Base-by-base conservation (phyloP, 2,797 vertebrate genomes). In the Aldrovandia affinis region DNA sequence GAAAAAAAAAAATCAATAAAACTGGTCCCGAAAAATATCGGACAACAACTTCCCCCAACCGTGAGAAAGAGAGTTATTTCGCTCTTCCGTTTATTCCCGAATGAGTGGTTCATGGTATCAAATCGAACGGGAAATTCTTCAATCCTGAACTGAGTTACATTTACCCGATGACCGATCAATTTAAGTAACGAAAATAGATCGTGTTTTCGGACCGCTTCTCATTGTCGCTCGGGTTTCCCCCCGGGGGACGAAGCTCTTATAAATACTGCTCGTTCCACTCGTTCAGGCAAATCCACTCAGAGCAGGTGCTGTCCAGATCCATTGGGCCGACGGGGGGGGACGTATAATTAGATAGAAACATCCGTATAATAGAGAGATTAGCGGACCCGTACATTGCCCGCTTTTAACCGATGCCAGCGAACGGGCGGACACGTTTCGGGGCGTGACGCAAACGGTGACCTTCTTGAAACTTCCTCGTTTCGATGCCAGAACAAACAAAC, bases 401-500 rank as follows among this genome's bases (percentile, higher is more conserved):
- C 73, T 77, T 47, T 22, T n/a, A 18, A 47, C 73, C 42, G 7
- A 77, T 18, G 22, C 42, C 42, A 25, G 25, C 22, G 42, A 6
- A 77, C 73, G 3, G 10, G 68, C 4, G 7, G 42, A 22, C 6
- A 15, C 36, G 2, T 75, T 42, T 18, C 15, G 59, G 14, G 57
- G 33, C 61, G 78, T 25, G 30, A n/a, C n/a, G 15, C 33, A 70
- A 84, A 22, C 0, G 68, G 28, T 81, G 83, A 82, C 85, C 85
- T 81, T 83, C 4, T 87, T 85, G 70, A 84, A 80, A 81, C 81
- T 86, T 86, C 83, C 42, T 73, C 33, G 20, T 77, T 75, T 28
- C 65, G 52, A 84, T 88, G 87, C 87, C 80, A 80, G 50, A 55
- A 47, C 54, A 85, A 28, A 85, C 83, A 81, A 59, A 75, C 81